Evolutionary conservation across 2,113 vertebrate genomes (phyloP).

Genomic region (Hyperopisus bebe): DNA sequence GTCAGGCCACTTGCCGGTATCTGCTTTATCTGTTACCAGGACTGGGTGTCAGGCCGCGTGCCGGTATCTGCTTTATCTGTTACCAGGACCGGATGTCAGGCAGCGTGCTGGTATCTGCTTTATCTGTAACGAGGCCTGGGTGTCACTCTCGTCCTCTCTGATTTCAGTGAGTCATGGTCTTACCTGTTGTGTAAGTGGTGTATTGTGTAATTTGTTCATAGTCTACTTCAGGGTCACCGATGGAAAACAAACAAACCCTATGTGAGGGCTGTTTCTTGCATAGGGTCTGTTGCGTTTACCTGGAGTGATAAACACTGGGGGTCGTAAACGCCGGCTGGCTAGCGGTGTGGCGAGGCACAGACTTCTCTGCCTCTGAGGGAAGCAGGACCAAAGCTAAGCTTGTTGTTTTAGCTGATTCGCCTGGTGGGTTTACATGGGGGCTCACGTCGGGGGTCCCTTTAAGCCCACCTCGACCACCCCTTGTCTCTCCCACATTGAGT

Average conservation of each 20-base stretch:
- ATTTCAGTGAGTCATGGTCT: background rate
- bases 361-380: background rate
- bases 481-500: background rate
- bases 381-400: background rate
- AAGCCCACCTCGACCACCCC: background rate
- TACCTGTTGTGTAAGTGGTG: background rate
- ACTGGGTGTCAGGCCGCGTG: background rate
- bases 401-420: constrained; percentile 20
- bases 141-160: background rate
- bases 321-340: background rate
- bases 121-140: background rate
- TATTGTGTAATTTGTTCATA: background rate
- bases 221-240: background rate
- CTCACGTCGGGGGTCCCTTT: background rate
- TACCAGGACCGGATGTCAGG: too few relatives aligned
- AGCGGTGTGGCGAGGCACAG: background rate
- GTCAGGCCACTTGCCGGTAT: too few relatives aligned
- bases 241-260: background rate
- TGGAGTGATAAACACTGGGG: background rate
- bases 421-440: background rate
- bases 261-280: background rate
- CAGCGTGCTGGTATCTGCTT: background rate
- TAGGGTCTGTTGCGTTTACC: background rate
- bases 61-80: background rate
- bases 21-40: background rate